A percentile compares a stretch with the other conserved stretches of the same genome.
phyloP scores from a whole-genome alignment of 2,797 vertebrate species.

The Sebastes matsubarae region DNA sequence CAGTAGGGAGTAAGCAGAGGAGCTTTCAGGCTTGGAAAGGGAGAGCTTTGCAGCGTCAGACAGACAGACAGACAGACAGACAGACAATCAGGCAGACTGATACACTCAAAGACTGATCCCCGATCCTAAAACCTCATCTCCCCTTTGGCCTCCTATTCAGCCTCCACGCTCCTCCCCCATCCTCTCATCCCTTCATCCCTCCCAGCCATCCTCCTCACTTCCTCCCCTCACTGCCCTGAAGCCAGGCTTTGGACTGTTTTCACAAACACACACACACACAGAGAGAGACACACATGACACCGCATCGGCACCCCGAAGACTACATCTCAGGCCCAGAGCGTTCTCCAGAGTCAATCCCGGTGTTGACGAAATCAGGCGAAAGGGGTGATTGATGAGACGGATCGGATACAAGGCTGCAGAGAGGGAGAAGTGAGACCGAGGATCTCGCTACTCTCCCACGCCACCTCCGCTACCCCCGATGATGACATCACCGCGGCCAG shows the following conservation, averaged over 20 bases:
- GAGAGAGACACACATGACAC: constrained; percentile 32
- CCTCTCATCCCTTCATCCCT: constrained; percentile 62
- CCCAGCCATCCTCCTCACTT: constrained; percentile 43
- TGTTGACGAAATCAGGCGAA: constrained; percentile 77
- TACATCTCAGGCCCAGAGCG: constrained; percentile 55
- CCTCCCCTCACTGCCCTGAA: constrained; percentile 52
- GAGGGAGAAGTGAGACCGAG: constrained; percentile 73
- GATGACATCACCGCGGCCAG: constrained; percentile 77
- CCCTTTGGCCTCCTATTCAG: constrained; percentile 56
- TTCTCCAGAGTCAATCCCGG: constrained; percentile 64
- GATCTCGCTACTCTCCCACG: constrained; percentile 79
- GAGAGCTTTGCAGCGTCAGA: constrained; percentile 56
- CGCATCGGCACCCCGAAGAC: constrained; percentile 41
- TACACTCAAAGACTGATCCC: constrained; percentile 61
- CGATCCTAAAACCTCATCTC: constrained; percentile 69
- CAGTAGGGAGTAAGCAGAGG: constrained; percentile 42
- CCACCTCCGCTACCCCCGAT: constrained; percentile 62
- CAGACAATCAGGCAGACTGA: constrained; percentile 41
- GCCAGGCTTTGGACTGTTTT: constrained; percentile 65
- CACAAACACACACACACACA: constrained; percentile 22
- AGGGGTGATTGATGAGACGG: constrained; percentile 65
- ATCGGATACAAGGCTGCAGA: constrained; percentile 41
- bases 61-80: constrained; percentile 24
- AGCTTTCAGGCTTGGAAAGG: constrained; percentile 55
- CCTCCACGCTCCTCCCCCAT: constrained; percentile 10